Base-by-base conservation (phyloP, 53 echinoderm and acorn worm genomes). In the Apostichopus leukothele region DNA sequence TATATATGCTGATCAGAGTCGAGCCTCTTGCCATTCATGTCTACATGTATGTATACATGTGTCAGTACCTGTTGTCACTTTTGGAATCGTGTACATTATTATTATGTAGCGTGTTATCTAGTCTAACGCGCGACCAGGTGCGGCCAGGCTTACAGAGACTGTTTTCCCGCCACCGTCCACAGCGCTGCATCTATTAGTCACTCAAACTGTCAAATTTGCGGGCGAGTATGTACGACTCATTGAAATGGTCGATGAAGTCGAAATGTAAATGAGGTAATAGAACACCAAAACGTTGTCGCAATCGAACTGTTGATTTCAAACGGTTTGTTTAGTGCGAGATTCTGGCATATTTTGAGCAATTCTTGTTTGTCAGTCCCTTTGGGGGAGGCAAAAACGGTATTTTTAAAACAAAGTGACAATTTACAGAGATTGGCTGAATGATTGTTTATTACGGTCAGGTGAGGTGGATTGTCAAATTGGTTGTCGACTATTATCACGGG, bases 191-290 rank as follows among this genome's bases (percentile, higher is more conserved):
- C 53, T 53, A 79, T 52, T 51, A n/a, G 52, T 19, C 54, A 51
- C 52, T 79, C n/a, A 51, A 14, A 18, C 79, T 79, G 79, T 79
- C 79, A 79, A 13, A 52, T 79, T 79, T 79, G 75, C 51, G n/a
- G 39, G 53, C 51, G 53, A 79, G 79, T 51, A 13, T 51, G 51
- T 79, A 53, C 53, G 79, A 51, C 79, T 79, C 53, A 19, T 8
- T 27, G 52, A 79, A 53, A 50, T 51, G 1, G 16, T 52, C 11
- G 50, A 50, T 19, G 12, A 53, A 51, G 79, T 79, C 50, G 5
- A 52, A 18, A 79, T 79, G 79, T 79, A 79, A 79, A 79, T 79
- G 16, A 79, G 79, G 79, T n/a, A 51, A 79, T 4, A 51, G 79
- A 79, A 79, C 16, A 79, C 79, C 50, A 50, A 79, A 18, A 51